Evolutionary conservation across 2,113 vertebrate genomes (phyloP), one percentile per base, ranked within the genome.

Genomic region (Labrus mixtus): DNA sequence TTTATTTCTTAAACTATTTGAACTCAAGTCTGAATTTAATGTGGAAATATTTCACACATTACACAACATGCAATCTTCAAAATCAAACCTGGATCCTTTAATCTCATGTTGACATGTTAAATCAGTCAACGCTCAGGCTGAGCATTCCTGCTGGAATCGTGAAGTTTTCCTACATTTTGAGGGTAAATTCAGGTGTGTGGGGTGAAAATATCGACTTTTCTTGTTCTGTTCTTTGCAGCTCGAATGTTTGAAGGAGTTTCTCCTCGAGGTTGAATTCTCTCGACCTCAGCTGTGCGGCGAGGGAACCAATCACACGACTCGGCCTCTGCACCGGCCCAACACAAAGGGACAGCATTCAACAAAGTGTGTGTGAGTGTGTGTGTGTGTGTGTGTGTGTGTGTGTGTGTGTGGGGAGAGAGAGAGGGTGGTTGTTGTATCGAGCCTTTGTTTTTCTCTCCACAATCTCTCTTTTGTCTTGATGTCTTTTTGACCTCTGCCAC

Each of bases 361-460:
- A 37, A 29, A 22, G 53, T 25, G 65, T 60, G 61, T 71, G 71
- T 43, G 50, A 62, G 39, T 71, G 29, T 61, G 66, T 75, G 64
- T 55, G 53, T 79, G 51, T 50, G 61, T 46, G 61, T 62, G 60
- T 46, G 62, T 48, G 43, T 41, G 33, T 1, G 53, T 79, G 51
- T 50, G 61, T 46, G 61, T 62, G 60, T 46, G 62, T 48, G 43
- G 25, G 33, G 19, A 0, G 55, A 53, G 23, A 33, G 33, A 73
- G 57, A 17, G 60, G 50, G 37, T 16, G 46, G 5, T 19, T 60
- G 71, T 60, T 79, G 81, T 73, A 75, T 79, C 25, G 45, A 43
- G 59, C 39, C 69, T 80, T 87, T 87, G 84, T 87, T 66, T 78
- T 55, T 63, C 64, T 63, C 69, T 33, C 61, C 25, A 86, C 65